Base-by-base conservation (phyloP, 1,140 invertebrate genomes). In the Anoplolepis gracilipes region DNA sequence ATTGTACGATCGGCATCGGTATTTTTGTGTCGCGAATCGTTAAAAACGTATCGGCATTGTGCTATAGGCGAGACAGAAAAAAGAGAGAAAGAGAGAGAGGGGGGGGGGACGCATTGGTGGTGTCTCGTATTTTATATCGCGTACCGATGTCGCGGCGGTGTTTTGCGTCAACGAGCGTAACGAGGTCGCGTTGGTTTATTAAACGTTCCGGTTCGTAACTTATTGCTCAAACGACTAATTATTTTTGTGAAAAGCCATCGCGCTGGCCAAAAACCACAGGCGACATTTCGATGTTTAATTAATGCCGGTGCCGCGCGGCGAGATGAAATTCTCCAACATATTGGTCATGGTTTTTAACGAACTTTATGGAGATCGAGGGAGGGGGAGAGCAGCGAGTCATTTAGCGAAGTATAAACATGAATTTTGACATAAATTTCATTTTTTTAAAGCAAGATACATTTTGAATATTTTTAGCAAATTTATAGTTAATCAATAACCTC, bases 31-130 rank as follows among this genome's bases (percentile, higher is more conserved):
- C 55, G 85, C 55, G 77, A 82, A 86, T 86, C 85, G 69, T 86
- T 86, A 86, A 86, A 86, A 86, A 86, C 77, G 67, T 86, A 82
- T 86, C 85, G 85, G 85, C 64, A 73, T 86, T 86, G 67, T 86
- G 78, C 46, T 39, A 69, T 33, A 79, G 77, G 49, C 76, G 78
- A 39, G 78, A 82, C 78, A 42, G 46, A 65, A 86, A 79, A 64
- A 73, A 64, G 13, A 53, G 30, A 25, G 19, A 75, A 7, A 16
- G 6, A 39, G 22, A 76, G 42, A 49, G 7, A 22, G 22, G n/a
- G 62, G 77, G 28, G 22, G 19, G 13, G 7, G 22, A 69, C 22
- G 33, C 33, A 30, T 42, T 25, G 46, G 8, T 39, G 42, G 76
- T 49, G 33, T 55, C 49, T 46, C 22, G 64, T 82, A 73, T 82